Conservation (phyloP, 2,797 vertebrate species). For the Chloroceryle amazona region DNA sequence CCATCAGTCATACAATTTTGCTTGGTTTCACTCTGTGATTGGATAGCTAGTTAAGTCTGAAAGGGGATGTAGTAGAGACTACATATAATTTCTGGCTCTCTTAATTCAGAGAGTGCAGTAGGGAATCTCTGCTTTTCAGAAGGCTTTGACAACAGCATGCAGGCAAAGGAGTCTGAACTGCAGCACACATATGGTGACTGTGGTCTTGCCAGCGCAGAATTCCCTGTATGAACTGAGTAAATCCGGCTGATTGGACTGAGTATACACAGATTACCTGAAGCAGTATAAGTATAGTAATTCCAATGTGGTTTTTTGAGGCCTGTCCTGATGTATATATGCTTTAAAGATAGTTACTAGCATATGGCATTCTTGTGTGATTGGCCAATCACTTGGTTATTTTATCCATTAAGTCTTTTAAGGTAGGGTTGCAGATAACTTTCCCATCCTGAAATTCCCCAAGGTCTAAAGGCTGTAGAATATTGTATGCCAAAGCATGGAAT, state of each 20-base stretch:
- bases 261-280: not conserved
- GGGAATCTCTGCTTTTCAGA: not conserved
- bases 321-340: not conserved
- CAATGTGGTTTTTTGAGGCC: not conserved
- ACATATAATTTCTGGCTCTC: not conserved
- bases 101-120: not conserved
- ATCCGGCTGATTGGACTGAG: not conserved
- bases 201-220: not conserved
- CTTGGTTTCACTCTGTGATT: slow-evolving; percentile 16
- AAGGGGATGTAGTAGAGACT: not conserved
- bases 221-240: not conserved
- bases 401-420: not conserved
- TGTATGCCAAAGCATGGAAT: not conserved
- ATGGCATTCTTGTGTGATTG: not conserved
- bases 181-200: not conserved
- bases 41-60: slow-evolving; percentile 17
- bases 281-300: not conserved
- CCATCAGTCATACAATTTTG: not conserved
- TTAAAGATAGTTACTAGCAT: not conserved
- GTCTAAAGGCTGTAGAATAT: not conserved
- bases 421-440: not conserved
- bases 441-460: not conserved
- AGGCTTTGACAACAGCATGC: not conserved
- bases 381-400: not conserved
- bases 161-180: not conserved